Evolutionary conservation across 2,888 invertebrate species (phyloP), one percentile per base, ranked within the genome.

Genomic region (Crepidodera aurea): DNA sequence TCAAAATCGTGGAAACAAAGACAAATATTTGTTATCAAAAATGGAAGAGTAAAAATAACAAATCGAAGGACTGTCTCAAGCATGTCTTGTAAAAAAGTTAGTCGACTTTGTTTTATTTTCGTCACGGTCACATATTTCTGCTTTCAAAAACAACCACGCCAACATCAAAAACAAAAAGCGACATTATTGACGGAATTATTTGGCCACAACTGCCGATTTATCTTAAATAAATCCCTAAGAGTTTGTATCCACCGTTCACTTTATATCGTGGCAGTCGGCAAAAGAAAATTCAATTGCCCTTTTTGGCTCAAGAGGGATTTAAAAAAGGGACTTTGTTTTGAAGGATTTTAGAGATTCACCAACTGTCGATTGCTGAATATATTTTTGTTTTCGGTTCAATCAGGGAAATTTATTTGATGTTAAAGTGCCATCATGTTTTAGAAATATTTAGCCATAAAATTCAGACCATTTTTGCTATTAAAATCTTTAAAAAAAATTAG

Each of bases 321-420:
- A 12, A 46, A 53, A 50, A 13, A n/a, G 12, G 48, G 32, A 12
- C 29, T 57, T 48, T 10, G 25, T 32, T 51, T 15, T 59, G 19
- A 59, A 37, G 58, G 53, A 50, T 48, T 58, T 29, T 59, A 57
- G 62, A 60, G 64, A 66, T 65, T 69, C 65, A 68, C 67, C 66
- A 68, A 65, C 61, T 67, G 64, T 32, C 60, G 58, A 66, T 62
- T 66, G 66, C 62, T 67, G 61, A 65, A 66, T 69, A 65, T 60
- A 59, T 65, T 64, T 63, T 60, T 56, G 63, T 58, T 61, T 64
- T 48, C 61, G 67, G 68, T 71, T 57, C 69, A 60, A 69, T 67
- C 54, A 66, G 57, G 56, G 50, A 51, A 60, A 65, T 65, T 51
- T 37, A 55, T 37, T 66, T 60, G 60, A 32, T 40, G 42, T 16